Evolutionary conservation across 35 echinoderm and acorn worm species (phyloP), one percentile per base, ranked within the genome.

Genomic region (Lytechinus pictus): DNA sequence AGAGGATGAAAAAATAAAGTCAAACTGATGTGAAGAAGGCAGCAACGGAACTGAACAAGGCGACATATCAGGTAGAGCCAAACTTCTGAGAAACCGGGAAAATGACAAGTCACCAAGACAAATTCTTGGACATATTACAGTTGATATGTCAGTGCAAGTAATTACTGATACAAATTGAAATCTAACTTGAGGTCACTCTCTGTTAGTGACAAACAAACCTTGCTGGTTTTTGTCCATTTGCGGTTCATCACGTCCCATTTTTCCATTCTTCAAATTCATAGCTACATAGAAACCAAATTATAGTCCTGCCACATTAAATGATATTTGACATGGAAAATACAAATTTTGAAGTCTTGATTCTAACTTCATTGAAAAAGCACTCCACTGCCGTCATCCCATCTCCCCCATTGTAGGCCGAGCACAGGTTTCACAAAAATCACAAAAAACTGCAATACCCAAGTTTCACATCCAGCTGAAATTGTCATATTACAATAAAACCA

Each of bases 321-420:
- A 79, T n/a, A 79, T 79, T 79, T 79, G 66, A 71, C 61, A 71
- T 24, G 61, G 61, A 79, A 79, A 79, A 79, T 79, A 79, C 21
- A 24, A 19, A 79, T 79, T 79, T 24, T 79, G 19, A 7, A 79
- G 3, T 19, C n/a, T 24, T 24, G 66, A 6, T 6, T 79, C 66
- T 79, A n/a, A 24, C 19, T 79, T 79, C 16, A 4, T 24, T 79
- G 66, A n/a, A 44, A 44, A 44, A 44, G 33, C 33, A 44, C 33
- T 1, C 33, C 33, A 44, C 0, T 44, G 33, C 33, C 33, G 33
- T 44, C 33, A 44, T 44, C 33, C 33, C 33, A 44, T 44, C n/a
- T n/a, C n/a, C 33, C 33, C 33, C 33, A 44, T 1, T 44, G 33
- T 44, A 44, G 33, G 33, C 33, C 2, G 33, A 44, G 33, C 33